Percentiles rank a stretch among this genome's conserved stretches.
Conservation (phyloP, 2,113 vertebrate species). For the Otus sunia region DNA sequence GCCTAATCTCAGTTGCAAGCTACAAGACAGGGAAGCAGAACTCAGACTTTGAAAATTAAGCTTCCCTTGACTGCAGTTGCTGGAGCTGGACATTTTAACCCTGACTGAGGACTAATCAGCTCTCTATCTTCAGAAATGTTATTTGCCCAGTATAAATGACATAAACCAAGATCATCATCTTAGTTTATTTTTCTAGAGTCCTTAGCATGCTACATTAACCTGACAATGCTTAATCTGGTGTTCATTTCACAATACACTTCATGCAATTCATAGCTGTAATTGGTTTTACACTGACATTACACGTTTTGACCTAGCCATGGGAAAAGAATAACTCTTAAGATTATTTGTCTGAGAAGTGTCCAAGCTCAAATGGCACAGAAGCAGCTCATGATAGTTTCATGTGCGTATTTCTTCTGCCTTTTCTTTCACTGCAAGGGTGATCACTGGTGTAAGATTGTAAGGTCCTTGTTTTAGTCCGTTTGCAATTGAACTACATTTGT, state of each 20-base stretch:
- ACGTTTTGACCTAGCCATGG: slow-evolving; percentile 71
- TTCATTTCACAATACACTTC: slow-evolving; percentile 81
- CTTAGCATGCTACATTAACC: slow-evolving; percentile 86
- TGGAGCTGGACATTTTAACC: not conserved
- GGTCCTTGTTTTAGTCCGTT: slow-evolving; percentile 55
- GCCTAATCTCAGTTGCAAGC: not conserved
- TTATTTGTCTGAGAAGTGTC: slow-evolving; percentile 70
- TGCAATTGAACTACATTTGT: slow-evolving; percentile 48
- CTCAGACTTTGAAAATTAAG: not conserved
- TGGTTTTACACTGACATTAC: slow-evolving; percentile 76
- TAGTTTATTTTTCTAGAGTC: slow-evolving; percentile 82
- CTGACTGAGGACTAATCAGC: not conserved
- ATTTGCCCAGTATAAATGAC: slow-evolving; percentile 71
- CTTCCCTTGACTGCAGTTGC: not conserved
- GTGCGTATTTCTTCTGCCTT: slow-evolving; percentile 40
- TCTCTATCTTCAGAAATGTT: slow-evolving; percentile 40
- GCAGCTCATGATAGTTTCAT: slow-evolving; percentile 45
- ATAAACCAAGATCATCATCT: slow-evolving; percentile 74
- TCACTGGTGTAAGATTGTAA: slow-evolving; percentile 15
- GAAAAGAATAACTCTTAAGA: slow-evolving; percentile 72
- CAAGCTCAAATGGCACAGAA: slow-evolving; percentile 59
- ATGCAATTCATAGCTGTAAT: slow-evolving; percentile 83
- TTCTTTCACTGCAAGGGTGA: slow-evolving; percentile 34
- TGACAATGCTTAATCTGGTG: slow-evolving; percentile 79
- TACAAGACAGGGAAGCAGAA: not conserved